Conservation (phyloP, 2,888 invertebrate species). For the Cenopis cana region DNA sequence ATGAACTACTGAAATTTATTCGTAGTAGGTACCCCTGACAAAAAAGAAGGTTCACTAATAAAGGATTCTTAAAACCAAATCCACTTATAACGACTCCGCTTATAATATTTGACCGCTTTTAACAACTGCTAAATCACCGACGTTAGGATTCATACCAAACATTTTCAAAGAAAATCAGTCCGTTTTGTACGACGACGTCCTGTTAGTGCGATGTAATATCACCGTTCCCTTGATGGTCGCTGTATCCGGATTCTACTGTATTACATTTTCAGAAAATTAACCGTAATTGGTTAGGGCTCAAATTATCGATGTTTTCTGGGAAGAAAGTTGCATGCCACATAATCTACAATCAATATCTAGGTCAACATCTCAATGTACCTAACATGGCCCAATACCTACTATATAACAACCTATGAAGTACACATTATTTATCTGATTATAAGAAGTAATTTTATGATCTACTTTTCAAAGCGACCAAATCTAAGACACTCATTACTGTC, state of each 20-base stretch:
- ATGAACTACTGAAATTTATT: not conserved
- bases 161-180: no score
- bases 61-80: not conserved
- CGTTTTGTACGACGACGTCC: no score
- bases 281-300: no score
- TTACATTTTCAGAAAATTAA: no score
- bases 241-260: no score
- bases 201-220: no score
- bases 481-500: slow-evolving; percentile 14
- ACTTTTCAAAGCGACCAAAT: not conserved
- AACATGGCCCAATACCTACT: not conserved
- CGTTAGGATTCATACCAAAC: no score
- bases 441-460: not conserved
- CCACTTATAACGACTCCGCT: no score
- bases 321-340: not conserved
- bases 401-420: not conserved
- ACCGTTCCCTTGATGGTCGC: no score
- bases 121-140: no score
- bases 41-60: not conserved
- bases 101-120: no score
- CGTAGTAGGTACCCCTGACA: not conserved
- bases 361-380: not conserved
- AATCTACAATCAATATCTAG: not conserved
- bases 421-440: not conserved
- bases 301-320: not conserved